Conservation (phyloP, 2,888 invertebrate species). For the Drosophila prolongata region DNA sequence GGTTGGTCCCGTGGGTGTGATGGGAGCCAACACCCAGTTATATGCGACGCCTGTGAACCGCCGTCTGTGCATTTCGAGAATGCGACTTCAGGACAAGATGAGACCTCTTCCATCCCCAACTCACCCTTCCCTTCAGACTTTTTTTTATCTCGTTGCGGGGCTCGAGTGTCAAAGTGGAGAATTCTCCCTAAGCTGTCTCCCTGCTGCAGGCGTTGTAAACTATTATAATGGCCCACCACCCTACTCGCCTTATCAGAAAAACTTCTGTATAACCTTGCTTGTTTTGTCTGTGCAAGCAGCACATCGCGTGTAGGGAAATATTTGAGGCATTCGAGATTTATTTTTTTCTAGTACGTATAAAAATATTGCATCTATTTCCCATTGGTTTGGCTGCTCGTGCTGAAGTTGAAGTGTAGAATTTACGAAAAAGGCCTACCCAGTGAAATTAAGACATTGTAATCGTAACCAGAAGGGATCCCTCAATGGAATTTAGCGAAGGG, state of each 20-base stretch:
- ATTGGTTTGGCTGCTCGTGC: constrained; percentile 39
- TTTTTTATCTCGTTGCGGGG: constrained; percentile 71
- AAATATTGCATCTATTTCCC: constrained; percentile 17
- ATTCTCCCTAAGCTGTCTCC: constrained; percentile 23
- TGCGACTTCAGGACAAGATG: constrained; percentile 32
- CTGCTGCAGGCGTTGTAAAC: constrained; percentile 63
- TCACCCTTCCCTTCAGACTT: constrained; percentile 32
- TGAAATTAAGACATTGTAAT: no score
- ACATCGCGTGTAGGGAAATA: constrained; percentile 57
- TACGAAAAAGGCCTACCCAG: no score
- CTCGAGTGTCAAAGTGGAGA: constrained; percentile 68
- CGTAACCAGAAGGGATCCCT: not conserved
- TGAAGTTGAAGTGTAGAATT: no score
- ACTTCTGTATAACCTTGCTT: constrained; percentile 54
- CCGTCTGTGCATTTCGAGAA: constrained; percentile 45
- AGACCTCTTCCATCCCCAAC: not conserved
- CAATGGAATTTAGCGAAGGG: not conserved
- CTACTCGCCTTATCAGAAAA: constrained; percentile 40
- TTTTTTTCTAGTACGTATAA: constrained; percentile 63
- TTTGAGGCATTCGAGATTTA: constrained; percentile 72
- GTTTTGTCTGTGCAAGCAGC: constrained; percentile 26
- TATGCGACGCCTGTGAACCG: constrained; percentile 14
- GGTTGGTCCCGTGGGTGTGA: not conserved
- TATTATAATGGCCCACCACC: constrained; percentile 63
- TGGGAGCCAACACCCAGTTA: constrained; percentile 2